phyloP scores from a whole-genome alignment of 1,140 invertebrate species.

The Grapholita molesta region DNA sequence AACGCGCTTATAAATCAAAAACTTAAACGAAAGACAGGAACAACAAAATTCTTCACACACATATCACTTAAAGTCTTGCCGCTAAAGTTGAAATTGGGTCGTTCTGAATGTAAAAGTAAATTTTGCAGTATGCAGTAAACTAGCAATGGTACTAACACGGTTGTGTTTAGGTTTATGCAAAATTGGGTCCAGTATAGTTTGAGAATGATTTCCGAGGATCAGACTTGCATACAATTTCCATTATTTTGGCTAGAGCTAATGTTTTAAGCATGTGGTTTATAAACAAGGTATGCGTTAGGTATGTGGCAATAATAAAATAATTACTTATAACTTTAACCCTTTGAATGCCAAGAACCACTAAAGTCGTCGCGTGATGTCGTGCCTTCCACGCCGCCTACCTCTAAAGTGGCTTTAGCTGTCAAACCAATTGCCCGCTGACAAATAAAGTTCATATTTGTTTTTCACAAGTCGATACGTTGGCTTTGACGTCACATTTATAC shows the following conservation, averaged over 20 bases:
- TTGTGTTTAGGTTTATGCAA: slow-evolving; percentile 16
- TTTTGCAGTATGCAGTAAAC: neutral
- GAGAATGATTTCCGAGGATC: neutral
- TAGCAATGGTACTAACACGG: neutral
- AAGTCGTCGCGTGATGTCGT: too few relatives aligned
- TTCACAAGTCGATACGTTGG: too few relatives aligned
- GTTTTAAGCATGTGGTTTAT: neutral
- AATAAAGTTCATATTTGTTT: too few relatives aligned
- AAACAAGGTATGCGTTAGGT: too few relatives aligned
- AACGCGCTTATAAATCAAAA: neutral
- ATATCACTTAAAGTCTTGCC: neutral
- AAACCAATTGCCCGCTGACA: too few relatives aligned
- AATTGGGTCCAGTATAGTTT: slow-evolving; percentile 11
- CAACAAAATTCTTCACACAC: neutral
- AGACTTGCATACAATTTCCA: slow-evolving; percentile 16
- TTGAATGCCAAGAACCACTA: too few relatives aligned
- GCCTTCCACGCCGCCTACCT: too few relatives aligned
- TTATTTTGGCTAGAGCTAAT: neutral
- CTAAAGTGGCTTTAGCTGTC: too few relatives aligned
- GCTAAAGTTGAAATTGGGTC: neutral
- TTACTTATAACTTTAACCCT: too few relatives aligned
- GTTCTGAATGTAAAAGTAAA: neutral
- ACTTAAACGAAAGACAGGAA: neutral
- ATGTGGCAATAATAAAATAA: too few relatives aligned
- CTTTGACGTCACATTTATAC: too few relatives aligned